A percentile compares a stretch with the other conserved stretches of the same genome.
phyloP scores from a whole-genome alignment of 2,888 invertebrate genomes.

The Brachylomia viminalis region DNA sequence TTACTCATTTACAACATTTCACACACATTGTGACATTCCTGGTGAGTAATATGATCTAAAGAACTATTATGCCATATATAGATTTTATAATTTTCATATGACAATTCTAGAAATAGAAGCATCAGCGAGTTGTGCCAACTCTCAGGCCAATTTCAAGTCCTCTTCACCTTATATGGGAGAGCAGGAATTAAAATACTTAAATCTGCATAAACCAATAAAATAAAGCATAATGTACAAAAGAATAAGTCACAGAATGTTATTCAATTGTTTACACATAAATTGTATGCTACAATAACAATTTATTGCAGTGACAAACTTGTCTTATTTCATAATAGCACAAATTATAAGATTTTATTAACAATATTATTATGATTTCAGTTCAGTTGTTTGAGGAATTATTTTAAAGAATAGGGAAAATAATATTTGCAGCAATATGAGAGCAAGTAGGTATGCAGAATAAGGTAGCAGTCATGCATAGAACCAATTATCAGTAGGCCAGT shows the following conservation, averaged over 20 bases:
- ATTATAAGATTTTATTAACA: not conserved
- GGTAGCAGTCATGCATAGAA: not conserved
- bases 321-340: not conserved
- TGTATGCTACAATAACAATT: not conserved
- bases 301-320: not conserved
- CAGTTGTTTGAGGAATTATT: not conserved
- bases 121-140: conserved; percentile 34
- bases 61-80: conserved; percentile 11
- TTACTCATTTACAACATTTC: conserved; percentile 14
- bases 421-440: not conserved
- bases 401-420: not conserved
- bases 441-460: not conserved
- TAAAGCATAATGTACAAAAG: conserved; percentile 1
- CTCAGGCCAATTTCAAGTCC: conserved; percentile 5
- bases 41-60: conserved; percentile 3
- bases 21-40: conserved; percentile 15
- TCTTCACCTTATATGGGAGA: conserved; percentile 11
- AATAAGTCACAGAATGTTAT: conserved; percentile 5
- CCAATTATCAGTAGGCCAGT: not conserved
- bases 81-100: conserved; percentile 21
- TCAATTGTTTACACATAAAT: conserved; percentile 12
- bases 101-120: conserved; percentile 38
- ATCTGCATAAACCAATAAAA: conserved; percentile 13
- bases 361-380: not conserved
- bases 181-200: conserved; percentile 11